phyloP scores from a whole-genome alignment of 2,888 invertebrate species.

The Mamestra brassicae region DNA sequence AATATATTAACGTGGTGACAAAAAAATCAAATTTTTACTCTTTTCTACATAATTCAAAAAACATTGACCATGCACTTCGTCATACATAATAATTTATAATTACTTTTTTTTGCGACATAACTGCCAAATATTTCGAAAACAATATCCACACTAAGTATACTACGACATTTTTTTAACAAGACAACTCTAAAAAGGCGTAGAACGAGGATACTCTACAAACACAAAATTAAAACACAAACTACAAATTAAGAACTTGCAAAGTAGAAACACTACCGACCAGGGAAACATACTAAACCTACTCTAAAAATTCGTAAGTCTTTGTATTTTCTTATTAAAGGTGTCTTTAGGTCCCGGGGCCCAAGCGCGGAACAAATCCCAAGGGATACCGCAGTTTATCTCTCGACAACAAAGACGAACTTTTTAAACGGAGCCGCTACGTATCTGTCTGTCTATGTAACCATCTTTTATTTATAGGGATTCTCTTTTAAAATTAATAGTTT shows the following conservation, averaged over 20 bases:
- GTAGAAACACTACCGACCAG: constrained; percentile 36
- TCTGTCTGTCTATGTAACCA: constrained; percentile 60
- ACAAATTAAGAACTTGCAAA: constrained; percentile 30
- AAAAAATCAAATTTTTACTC: too few species aligned
- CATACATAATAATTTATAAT: too few species aligned
- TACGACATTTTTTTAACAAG: neutral
- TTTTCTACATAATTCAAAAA: too few species aligned
- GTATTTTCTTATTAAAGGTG: constrained; percentile 66
- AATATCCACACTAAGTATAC: neutral
- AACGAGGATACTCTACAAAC: neutral
- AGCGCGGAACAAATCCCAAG: constrained; percentile 68
- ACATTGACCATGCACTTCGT: too few species aligned
- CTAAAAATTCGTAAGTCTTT: constrained; percentile 63
- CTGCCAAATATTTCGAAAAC: neutral
- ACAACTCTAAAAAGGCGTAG: neutral
- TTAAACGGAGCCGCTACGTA: constrained; percentile 67
- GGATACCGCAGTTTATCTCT: constrained; percentile 71
- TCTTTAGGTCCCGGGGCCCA: constrained; percentile 64
- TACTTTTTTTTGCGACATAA: neutral
- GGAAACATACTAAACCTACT: constrained; percentile 49
- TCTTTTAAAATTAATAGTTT: constrained; percentile 64
- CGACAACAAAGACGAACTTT: constrained; percentile 70
- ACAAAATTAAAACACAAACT: constrained; percentile 32
- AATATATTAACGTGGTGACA: too few species aligned
- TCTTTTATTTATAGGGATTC: constrained; percentile 60